Percentiles rank a stretch among this genome's conserved stretches.
These are phyloP conservation scores for Papilio polytes DNA, from an alignment of 1,140 invertebrate species.

Conservation along the genomic window DNA sequence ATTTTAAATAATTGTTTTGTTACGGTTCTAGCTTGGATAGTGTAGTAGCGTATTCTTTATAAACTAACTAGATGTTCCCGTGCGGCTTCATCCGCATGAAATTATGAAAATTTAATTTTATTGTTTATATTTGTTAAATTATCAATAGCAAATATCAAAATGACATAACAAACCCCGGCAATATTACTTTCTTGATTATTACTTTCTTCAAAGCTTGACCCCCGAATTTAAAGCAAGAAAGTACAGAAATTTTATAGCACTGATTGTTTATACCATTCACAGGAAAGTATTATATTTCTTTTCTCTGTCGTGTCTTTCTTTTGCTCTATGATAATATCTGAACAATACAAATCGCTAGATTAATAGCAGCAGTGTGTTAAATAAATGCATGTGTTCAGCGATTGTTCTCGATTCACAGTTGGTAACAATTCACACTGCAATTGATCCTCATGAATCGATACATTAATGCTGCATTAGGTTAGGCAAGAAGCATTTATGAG, in stretches of 20 bases:
- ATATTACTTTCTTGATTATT: too few species aligned
- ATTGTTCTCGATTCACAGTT: constrained; percentile 47
- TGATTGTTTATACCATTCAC: background rate
- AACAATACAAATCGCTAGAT: background rate
- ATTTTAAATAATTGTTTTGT: constrained; percentile 31
- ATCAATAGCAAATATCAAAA: too few species aligned
- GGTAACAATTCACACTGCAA: constrained; percentile 48
- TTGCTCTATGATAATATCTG: background rate
- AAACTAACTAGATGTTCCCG: too few species aligned
- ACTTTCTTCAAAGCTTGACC: too few species aligned
- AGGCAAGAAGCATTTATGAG: constrained; percentile 37
- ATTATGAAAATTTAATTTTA: too few species aligned
- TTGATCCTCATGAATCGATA: constrained; percentile 43
- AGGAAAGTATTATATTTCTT: background rate
- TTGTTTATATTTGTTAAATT: too few species aligned
- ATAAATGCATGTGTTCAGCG: constrained; percentile 21
- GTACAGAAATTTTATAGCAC: background rate
- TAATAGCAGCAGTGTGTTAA: constrained; percentile 19
- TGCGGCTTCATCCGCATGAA: too few species aligned
- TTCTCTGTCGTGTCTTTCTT: background rate
- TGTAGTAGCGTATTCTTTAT: too few species aligned
- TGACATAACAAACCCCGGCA: too few species aligned
- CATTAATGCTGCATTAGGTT: constrained; percentile 40
- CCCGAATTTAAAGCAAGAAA: too few species aligned
- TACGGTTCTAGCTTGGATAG: constrained; percentile 3